These are phyloP conservation scores for Homarus americanus DNA, from an alignment of 1,140 invertebrate species.

Conservation along the genomic window DNA sequence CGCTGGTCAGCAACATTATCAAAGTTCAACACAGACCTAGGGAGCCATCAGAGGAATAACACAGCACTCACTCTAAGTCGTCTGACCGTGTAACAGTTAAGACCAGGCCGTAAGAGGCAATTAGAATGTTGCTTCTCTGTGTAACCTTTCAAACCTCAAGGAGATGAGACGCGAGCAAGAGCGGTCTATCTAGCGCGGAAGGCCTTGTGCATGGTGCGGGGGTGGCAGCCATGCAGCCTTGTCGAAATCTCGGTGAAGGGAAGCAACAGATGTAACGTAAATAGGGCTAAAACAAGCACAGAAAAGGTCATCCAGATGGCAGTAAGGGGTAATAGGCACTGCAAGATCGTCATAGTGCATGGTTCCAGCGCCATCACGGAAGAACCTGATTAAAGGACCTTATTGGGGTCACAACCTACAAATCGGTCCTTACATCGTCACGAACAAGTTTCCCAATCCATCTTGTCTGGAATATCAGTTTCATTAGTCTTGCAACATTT, in stretches of 20 bases:
- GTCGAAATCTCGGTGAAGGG: slow-evolving; percentile 44
- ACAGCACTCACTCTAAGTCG: neutral
- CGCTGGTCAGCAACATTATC: too few species aligned
- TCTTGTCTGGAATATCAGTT: neutral
- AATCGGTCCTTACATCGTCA: neutral
- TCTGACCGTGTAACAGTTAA: neutral
- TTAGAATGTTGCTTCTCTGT: neutral
- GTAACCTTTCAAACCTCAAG: slow-evolving; percentile 33
- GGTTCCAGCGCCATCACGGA: neutral
- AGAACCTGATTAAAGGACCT: slow-evolving; percentile 1
- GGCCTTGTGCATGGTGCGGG: slow-evolving; percentile 37
- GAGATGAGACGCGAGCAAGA: slow-evolving; percentile 39
- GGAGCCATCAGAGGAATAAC: too few species aligned
- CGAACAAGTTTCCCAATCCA: neutral
- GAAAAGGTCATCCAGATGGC: slow-evolving; percentile 8
- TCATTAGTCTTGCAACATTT: too few species aligned
- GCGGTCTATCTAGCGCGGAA: slow-evolving; percentile 32
- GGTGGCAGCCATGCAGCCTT: slow-evolving; percentile 27
- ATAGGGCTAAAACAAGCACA: neutral
- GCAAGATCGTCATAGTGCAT: too few species aligned
- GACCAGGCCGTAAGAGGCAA: neutral
- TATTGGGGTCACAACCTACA: slow-evolving; percentile 63
- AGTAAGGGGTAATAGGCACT: neutral
- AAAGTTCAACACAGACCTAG: too few species aligned
- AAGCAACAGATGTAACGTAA: slow-evolving; percentile 13